Conservation (phyloP, 2,113 vertebrate genomes). For the Lagopus muta region DNA sequence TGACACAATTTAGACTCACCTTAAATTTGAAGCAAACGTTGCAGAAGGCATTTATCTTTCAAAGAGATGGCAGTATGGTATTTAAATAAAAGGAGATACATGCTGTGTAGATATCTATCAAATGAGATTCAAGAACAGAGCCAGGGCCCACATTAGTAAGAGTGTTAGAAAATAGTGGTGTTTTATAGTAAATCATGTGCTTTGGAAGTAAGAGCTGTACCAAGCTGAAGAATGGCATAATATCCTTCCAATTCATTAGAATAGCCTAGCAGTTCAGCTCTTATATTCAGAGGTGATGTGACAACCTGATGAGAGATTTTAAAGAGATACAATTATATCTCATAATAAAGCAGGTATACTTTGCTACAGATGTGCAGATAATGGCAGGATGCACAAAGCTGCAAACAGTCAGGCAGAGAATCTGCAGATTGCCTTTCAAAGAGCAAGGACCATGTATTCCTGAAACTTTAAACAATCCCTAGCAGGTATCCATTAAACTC, state of each 20-base stretch:
- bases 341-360: neutral
- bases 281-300: neutral
- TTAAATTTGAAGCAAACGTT: neutral
- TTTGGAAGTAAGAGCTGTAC: neutral
- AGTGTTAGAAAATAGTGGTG: neutral
- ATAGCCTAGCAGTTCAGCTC: neutral
- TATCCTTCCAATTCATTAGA: neutral
- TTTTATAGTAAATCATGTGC: neutral
- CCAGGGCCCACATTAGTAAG: neutral
- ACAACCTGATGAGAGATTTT: neutral
- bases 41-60: neutral
- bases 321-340: neutral
- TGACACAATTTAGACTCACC: neutral
- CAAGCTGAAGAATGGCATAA: neutral
- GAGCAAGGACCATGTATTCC: neutral
- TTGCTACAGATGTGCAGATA: neutral
- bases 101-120: neutral
- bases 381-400: neutral
- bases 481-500: neutral
- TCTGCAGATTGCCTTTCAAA: neutral
- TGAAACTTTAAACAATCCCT: neutral
- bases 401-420: neutral
- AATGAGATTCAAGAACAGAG: slow-evolving; percentile 5
- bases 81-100: slow-evolving; percentile 1
- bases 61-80: neutral